A percentile compares a stretch with the other conserved stretches of the same genome.
These are phyloP conservation scores for Lasioglossum baleicum DNA, from an alignment of 1,140 invertebrate genomes.

Conservation along the genomic window DNA sequence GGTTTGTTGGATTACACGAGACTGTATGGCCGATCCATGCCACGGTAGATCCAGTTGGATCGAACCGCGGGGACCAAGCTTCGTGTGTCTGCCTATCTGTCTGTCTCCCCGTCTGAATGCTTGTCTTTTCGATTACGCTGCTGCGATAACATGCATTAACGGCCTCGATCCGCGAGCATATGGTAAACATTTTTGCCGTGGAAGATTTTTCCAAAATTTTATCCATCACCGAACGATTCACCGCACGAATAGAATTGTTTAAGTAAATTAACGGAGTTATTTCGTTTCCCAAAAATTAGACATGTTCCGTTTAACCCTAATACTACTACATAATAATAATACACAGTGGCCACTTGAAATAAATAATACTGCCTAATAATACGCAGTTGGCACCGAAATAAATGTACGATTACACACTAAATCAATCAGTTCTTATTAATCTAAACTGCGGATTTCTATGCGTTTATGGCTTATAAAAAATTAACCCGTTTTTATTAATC, in stretches of 20 bases:
- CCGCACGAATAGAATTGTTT: neutral
- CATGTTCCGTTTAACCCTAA: too few relatives aligned
- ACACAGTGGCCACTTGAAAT: too few relatives aligned
- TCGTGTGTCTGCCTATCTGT: neutral
- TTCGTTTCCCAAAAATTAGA: too few relatives aligned
- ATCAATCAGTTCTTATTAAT: too few relatives aligned
- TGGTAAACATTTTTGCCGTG: neutral
- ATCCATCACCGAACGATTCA: neutral
- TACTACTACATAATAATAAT: too few relatives aligned
- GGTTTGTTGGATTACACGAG: constrained; percentile 64
- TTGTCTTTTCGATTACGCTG: neutral
- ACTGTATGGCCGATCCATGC: constrained; percentile 40
- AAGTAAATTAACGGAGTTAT: too few relatives aligned
- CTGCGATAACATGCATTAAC: constrained; percentile 6
- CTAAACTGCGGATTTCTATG: too few relatives aligned
- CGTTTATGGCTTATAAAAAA: too few relatives aligned
- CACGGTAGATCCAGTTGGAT: constrained; percentile 43
- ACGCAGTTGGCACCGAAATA: too few relatives aligned
- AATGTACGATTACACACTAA: too few relatives aligned
- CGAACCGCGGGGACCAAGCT: constrained; percentile 18
- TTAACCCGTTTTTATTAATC: too few relatives aligned
- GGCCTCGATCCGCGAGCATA: neutral
- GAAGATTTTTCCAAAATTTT: neutral
- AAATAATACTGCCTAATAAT: too few relatives aligned
- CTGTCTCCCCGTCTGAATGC: neutral